Base-by-base conservation (phyloP, 2,113 vertebrate genomes). In the Notarius lentiginosus region DNA sequence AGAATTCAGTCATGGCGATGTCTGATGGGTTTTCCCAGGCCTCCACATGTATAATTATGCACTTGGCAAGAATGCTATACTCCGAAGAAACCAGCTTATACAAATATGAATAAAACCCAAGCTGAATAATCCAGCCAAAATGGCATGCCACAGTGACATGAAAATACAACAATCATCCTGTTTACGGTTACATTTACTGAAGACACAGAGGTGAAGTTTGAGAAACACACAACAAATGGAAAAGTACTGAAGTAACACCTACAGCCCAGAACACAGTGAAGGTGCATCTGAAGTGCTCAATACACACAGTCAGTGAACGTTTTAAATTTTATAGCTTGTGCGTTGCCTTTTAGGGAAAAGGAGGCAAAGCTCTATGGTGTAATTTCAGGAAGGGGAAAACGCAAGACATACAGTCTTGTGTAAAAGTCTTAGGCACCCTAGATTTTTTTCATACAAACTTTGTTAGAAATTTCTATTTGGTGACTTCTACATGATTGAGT, bases 361-460 rank as follows among this genome's bases (percentile, higher is more conserved):
- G 4, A 77, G 75, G 49, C 49, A 15, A 49, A 77, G 75, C 47
- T 77, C 4, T 77, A 53, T 7, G 18, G 41, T n/a, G 22, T 41
- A 9, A 75, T 75, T 75, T 75, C 72, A 49, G 72, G 72, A 75
- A 75, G 72, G 9, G 20, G 24, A 75, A 22, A 75, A 75, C 41
- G 9, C 24, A 49, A 49, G 34, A 41, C 34, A 41, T 41, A 41
- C 34, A 41, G 34, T 41, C 2, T 2, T 2, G 34, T 41, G 34
- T 41, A 41, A 41, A 41, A 41, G 34, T 41, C 34, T 41, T 41
- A 41, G 34, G 34, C 34, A 41, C 34, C 34, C 34, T 3, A 41
- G 34, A 41, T 41, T 41, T 41, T 41, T 41, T 41, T 41, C 34
- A 41, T 41, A 41, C 34, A 41, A 41, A 41, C 34, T 41, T 41